Evolutionary conservation across 2,797 vertebrate genomes (phyloP), one percentile per base, ranked within the genome.

Genomic region (Urosaurus nigricauda): DNA sequence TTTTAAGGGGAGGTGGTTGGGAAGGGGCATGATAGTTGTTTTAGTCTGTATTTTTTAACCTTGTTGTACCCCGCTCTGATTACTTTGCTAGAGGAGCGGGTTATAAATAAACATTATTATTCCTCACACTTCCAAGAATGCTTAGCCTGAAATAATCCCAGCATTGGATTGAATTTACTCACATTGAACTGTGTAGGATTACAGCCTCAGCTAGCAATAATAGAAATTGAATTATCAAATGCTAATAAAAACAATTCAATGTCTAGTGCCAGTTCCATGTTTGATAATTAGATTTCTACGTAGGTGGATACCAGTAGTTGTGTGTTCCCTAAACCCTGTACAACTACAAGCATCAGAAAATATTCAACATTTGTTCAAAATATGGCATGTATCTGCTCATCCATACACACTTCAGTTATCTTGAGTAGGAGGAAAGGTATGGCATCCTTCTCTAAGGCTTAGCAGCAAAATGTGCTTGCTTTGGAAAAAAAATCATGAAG

Each of bases 311-410:
- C 43, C 43, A 43, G 43, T 43, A 53, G 29, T 87, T 2, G 43
- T 11, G 40, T 19, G 84, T 47, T 26, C 0, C 6, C 63, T 60
- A 84, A 24, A 24, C 19, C 60, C 63, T 65, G 63, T 78, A 43
- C 11, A 40, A 29, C 47, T 4, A 51, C 7, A 87, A 51, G 63
- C 24, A 87, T 0, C 0, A 70, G 14, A 24, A 47, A 70, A 29
- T 65, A 26, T 29, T 8, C 0, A 0, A 78, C 40, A 63, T 53
- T 8, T 2, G 2, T 4, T 65, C 70, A 56, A 51, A 32, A 7
- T 35, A 16, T 32, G 8, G 13, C 80, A n/a, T 35, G 81, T 79
- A 43, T 37, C 37, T 70, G 1, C 3, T 60, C 2, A 2, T 56
- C 71, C 53, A 51, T 56, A 0, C 13, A 9, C 16, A 19, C 35